These are phyloP conservation scores for Delphinapterus leucas DNA, from an alignment of 2,113 vertebrate genomes.

Conservation along the genomic window DNA sequence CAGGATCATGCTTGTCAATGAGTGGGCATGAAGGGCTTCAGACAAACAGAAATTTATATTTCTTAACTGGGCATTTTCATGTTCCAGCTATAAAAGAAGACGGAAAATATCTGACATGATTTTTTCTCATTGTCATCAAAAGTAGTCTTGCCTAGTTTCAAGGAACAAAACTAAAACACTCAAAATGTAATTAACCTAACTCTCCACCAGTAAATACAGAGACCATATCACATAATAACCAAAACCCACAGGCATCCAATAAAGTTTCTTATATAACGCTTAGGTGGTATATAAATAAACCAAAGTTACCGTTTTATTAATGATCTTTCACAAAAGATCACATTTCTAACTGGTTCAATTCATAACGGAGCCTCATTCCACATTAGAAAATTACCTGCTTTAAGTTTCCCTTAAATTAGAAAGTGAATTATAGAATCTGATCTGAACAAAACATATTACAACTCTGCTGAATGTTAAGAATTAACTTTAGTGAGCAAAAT, in stretches of 20 bases:
- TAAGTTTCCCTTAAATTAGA: not conserved
- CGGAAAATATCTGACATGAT: not conserved
- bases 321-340: not conserved
- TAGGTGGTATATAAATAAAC: not conserved
- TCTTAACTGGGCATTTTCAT: constrained; percentile 89
- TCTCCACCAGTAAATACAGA: too few species aligned
- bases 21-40: constrained; percentile 84
- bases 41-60: constrained; percentile 89
- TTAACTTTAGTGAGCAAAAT: not conserved
- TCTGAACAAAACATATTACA: not conserved
- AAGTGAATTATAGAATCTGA: not conserved
- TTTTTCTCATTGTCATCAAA: not conserved
- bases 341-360: not conserved
- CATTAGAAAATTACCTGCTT: constrained; percentile 18
- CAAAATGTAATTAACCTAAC: not conserved
- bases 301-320: not conserved
- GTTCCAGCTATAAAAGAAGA: constrained; percentile 85
- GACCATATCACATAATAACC: too few species aligned
- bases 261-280: not conserved
- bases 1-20: constrained; percentile 83
- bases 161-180: not conserved
- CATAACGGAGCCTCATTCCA: not conserved
- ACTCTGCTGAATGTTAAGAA: not conserved
- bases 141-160: not conserved
- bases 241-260: not conserved